These are phyloP conservation scores for Synanthedon formicaeformis DNA, from an alignment of 2,888 invertebrate species.

Conservation along the genomic window DNA sequence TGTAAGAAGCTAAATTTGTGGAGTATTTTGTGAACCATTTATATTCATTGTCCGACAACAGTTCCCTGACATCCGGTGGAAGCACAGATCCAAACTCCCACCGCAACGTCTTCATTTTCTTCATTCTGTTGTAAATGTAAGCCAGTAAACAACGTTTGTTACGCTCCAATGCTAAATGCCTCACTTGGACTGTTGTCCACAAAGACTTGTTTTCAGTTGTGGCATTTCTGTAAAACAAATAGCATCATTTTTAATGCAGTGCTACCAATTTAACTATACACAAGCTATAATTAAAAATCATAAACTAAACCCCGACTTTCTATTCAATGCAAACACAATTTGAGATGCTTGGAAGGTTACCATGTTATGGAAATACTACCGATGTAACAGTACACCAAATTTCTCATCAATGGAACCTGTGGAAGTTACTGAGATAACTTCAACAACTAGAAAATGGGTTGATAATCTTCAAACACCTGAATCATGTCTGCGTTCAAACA, in stretches of 20 bases:
- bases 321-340: too few species aligned
- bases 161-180: conserved; percentile 88
- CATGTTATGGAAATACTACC: too few species aligned
- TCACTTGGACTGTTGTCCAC: conserved; percentile 83
- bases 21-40: conserved; percentile 93
- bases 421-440: too few species aligned
- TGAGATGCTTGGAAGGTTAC: too few species aligned
- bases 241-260: not conserved
- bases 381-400: too few species aligned
- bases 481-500: too few species aligned
- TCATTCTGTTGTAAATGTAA: conserved; percentile 85
- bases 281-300: too few species aligned
- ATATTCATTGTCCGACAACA: conserved; percentile 84
- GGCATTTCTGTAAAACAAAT: conserved; percentile 48
- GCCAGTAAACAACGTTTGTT: conserved; percentile 91
- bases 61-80: conserved; percentile 84
- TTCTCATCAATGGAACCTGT: too few species aligned
- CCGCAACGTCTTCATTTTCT: conserved; percentile 84
- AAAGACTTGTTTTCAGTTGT: conserved; percentile 69
- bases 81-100: conserved; percentile 97
- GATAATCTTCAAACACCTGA: too few species aligned
- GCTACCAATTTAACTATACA: not conserved
- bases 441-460: too few species aligned
- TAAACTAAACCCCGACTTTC: too few species aligned
- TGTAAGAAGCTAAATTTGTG: conserved; percentile 85